phyloP scores from a whole-genome alignment of 2,113 vertebrate genomes.

The Mustela nigripes region DNA sequence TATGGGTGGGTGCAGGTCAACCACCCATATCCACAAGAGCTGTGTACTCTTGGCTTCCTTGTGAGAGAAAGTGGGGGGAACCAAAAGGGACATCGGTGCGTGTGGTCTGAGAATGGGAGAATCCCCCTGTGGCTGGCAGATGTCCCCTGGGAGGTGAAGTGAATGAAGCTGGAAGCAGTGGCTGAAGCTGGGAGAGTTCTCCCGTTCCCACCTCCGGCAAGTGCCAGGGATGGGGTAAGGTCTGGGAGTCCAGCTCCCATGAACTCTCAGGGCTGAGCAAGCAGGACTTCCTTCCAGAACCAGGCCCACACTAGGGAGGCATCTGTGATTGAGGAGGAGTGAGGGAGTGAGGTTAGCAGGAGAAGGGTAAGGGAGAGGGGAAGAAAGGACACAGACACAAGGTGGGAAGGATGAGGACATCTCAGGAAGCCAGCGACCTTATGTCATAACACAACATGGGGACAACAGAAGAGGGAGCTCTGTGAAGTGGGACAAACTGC shows the following conservation, averaged over 20 bases:
- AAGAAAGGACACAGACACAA: not conserved
- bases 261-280: not conserved
- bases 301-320: not conserved
- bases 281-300: not conserved
- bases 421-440: not conserved
- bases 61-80: not conserved
- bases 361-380: not conserved
- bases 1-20: not conserved
- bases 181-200: not conserved
- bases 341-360: not conserved
- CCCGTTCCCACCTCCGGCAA: not conserved
- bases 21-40: not conserved
- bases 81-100: rapidly evolving
- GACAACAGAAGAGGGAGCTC: not conserved
- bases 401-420: not conserved
- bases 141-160: not conserved
- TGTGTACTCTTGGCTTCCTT: not conserved
- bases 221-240: not conserved
- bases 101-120: not conserved
- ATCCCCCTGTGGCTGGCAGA: not conserved
- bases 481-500: not conserved
- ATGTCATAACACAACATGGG: not conserved
- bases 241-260: not conserved
- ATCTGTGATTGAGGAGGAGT: no score
- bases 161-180: not conserved